Conservation (phyloP, 1,140 invertebrate genomes). For the Drosophila equinoxialis region DNA sequence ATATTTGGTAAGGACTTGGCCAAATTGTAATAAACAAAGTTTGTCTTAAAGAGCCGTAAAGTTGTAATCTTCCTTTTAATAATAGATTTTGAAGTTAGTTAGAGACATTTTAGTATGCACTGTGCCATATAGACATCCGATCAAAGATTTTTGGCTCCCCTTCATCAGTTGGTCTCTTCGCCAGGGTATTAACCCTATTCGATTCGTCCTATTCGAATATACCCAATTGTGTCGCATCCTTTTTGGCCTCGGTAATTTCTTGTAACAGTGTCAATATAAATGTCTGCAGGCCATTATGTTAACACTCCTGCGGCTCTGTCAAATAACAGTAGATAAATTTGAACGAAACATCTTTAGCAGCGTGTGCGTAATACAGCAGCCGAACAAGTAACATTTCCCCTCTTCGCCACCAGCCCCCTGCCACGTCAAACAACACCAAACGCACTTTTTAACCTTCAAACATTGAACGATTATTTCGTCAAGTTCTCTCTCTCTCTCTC, state of each 20-base stretch:
- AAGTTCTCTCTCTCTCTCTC: constrained; percentile 21
- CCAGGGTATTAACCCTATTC: too few species aligned
- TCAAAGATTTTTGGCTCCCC: too few species aligned
- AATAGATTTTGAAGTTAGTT: too few species aligned
- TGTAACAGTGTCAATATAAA: constrained; percentile 59
- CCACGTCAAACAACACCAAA: not conserved
- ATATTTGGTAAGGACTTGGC: too few species aligned
- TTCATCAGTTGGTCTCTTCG: too few species aligned
- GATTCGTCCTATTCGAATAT: too few species aligned
- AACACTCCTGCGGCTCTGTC: constrained; percentile 27
- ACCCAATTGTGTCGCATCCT: too few species aligned
- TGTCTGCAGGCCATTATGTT: constrained; percentile 36
- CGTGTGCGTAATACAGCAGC: constrained; percentile 44
- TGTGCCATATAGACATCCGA: too few species aligned
- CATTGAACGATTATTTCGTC: constrained; percentile 48
- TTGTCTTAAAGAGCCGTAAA: too few species aligned
- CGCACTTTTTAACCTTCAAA: constrained; percentile 77
- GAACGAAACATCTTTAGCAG: constrained; percentile 56
- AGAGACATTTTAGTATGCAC: too few species aligned
- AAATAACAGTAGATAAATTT: constrained; percentile 56
- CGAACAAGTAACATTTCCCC: constrained; percentile 50
- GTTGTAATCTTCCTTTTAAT: too few species aligned
- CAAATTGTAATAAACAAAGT: too few species aligned
- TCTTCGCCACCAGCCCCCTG: not conserved
- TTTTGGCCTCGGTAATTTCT: not conserved